A percentile compares a stretch with the other conserved stretches of the same genome.
These are phyloP conservation scores for Rhinogobius similis DNA, from an alignment of 2,113 vertebrate genomes.

Conservation along the genomic window DNA sequence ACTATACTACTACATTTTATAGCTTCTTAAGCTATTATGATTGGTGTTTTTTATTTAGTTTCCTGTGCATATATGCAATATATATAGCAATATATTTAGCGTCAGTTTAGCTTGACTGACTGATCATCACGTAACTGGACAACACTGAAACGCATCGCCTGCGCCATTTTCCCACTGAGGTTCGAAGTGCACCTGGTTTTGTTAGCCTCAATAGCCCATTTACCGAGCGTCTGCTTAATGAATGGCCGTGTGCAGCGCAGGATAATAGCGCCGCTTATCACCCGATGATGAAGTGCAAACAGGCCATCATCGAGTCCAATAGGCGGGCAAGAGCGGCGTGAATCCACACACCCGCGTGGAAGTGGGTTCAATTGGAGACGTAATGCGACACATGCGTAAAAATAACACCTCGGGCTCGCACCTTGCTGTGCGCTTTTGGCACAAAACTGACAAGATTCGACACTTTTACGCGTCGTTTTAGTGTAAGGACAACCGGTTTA, in stretches of 20 bases:
- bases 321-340: slow-evolving; percentile 46
- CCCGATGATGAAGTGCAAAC: slow-evolving; percentile 76
- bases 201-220: slow-evolving; percentile 52
- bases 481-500: neutral
- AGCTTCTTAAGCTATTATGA: too few species aligned
- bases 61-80: too few species aligned
- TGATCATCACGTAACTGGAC: neutral
- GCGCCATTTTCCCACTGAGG: slow-evolving; percentile 9
- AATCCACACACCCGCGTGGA: slow-evolving; percentile 65
- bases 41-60: too few species aligned
- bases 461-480: slow-evolving; percentile 8
- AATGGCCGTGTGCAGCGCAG: slow-evolving; percentile 59
- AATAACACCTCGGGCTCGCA: slow-evolving; percentile 50
- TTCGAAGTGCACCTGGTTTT: slow-evolving; percentile 16
- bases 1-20: too few species aligned
- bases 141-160: slow-evolving; percentile 65
- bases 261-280: slow-evolving; percentile 73
- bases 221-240: slow-evolving; percentile 64
- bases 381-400: slow-evolving; percentile 59
- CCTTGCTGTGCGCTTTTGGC: slow-evolving; percentile 36
- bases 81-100: too few species aligned
- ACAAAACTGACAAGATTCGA: slow-evolving; percentile 15
- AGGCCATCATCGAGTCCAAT: slow-evolving; percentile 73
- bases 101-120: neutral
- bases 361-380: slow-evolving; percentile 47